These are phyloP conservation scores for Lepidothrix coronata DNA, from an alignment of 2,113 vertebrate species.

Conservation along the genomic window DNA sequence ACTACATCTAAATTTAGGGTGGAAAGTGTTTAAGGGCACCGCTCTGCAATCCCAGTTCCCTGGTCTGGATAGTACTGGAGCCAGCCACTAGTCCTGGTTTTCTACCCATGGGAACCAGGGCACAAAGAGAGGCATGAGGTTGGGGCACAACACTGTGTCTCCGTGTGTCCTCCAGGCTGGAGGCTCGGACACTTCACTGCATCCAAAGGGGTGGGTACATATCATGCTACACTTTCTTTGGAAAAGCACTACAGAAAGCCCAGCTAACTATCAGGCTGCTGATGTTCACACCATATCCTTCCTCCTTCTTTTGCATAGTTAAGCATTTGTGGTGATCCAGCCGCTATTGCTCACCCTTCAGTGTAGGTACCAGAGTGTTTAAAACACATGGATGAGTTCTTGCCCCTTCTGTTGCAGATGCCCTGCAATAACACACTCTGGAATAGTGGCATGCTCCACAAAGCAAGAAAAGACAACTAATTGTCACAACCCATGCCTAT, in stretches of 20 bases:
- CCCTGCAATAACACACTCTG: background rate
- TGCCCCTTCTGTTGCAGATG: background rate
- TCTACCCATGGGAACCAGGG: background rate
- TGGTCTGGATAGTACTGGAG: background rate
- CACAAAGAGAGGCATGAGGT: accelerated
- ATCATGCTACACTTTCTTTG: accelerated
- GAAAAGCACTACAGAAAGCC: background rate
- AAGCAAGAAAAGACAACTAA: background rate
- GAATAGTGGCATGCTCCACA: background rate
- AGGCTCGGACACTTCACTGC: background rate
- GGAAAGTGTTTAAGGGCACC: background rate
- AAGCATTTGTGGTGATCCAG: background rate
- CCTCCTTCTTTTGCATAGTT: background rate
- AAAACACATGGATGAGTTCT: background rate
- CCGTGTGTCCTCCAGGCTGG: accelerated
- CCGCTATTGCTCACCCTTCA: accelerated
- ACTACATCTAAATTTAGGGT: background rate
- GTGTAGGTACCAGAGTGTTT: background rate
- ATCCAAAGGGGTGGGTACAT: background rate
- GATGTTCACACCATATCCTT: background rate
- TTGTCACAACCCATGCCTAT: background rate
- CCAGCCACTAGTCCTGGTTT: background rate
- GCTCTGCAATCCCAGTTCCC: background rate
- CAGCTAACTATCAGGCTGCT: background rate
- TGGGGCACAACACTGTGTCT: background rate